Conservation (phyloP, 2,797 vertebrate genomes). For the Hafferia zeledoni region DNA sequence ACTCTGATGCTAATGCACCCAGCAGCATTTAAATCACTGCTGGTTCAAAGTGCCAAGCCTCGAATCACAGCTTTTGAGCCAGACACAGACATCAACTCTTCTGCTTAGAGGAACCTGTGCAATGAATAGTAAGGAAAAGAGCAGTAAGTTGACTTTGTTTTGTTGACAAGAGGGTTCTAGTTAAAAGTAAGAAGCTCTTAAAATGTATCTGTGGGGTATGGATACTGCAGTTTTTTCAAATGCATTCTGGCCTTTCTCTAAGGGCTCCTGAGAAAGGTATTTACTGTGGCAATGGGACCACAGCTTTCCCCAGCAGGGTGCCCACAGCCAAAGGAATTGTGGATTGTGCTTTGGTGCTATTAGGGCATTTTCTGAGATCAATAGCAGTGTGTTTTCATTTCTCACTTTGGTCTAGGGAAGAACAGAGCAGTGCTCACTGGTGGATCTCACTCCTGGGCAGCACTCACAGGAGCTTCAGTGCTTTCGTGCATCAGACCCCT, state of each 20-base stretch:
- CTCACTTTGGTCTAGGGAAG: background rate
- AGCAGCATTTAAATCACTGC: background rate
- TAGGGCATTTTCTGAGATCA: background rate
- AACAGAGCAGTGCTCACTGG: rapidly evolving
- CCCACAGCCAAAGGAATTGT: background rate
- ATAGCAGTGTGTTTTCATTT: rapidly evolving
- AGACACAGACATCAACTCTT: background rate
- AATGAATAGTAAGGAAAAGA: background rate
- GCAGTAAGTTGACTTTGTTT: background rate
- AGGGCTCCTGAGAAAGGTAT: background rate
- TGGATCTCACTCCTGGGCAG: background rate
- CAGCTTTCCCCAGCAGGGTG: background rate
- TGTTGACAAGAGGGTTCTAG: background rate
- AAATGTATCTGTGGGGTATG: background rate
- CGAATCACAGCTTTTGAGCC: rapidly evolving
- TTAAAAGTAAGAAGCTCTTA: background rate
- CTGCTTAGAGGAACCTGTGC: background rate
- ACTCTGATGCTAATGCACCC: background rate
- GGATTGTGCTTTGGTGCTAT: background rate
- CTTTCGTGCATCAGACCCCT: background rate
- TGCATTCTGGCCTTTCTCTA: background rate
- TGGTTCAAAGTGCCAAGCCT: background rate
- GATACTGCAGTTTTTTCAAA: background rate
- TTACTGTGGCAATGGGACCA: background rate
- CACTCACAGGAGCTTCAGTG: rapidly evolving